Conservation (phyloP, 64 coral and sea anemone genomes). For the Trachythela sp. region DNA sequence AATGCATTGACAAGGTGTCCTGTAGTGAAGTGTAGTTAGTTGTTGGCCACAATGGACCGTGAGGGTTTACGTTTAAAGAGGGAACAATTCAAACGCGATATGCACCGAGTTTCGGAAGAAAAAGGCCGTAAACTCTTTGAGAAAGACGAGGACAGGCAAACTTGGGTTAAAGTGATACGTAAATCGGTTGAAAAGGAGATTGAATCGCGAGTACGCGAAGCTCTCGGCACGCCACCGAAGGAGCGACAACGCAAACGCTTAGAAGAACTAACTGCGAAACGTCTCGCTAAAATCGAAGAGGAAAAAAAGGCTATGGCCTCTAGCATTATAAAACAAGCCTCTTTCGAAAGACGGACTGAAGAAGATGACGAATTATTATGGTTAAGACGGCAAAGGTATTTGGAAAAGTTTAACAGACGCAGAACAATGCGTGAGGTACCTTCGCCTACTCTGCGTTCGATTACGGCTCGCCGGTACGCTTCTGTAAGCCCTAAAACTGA, state of each 20-base stretch:
- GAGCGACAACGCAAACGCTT: constrained; percentile 54
- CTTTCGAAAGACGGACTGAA: not conserved
- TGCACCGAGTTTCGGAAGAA: constrained; percentile 53
- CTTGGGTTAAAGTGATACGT: constrained; percentile 64
- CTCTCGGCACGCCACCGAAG: constrained; percentile 61
- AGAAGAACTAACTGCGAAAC: constrained; percentile 27
- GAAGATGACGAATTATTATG: not conserved
- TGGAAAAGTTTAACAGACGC: constrained; percentile 43
- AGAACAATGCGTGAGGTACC: constrained; percentile 38
- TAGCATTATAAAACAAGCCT: not conserved
- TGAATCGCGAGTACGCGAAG: constrained; percentile 62
- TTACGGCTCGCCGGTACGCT: not conserved
- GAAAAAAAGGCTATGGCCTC: not conserved
- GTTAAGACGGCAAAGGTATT: constrained; percentile 55
- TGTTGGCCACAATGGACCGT: not conserved
- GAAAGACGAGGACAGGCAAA: constrained; percentile 54
- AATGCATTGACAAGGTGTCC: not conserved
- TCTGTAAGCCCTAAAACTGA: not conserved
- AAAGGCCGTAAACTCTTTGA: constrained; percentile 76
- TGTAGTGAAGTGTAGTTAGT: not conserved
- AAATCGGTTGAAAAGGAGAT: constrained; percentile 81
- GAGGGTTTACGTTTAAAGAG: not conserved
- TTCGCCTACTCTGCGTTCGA: not conserved
- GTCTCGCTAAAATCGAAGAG: not conserved
- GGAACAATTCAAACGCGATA: not conserved